These are phyloP conservation scores for Limnephilus auricula DNA, from an alignment of 2,888 invertebrate species.

Conservation along the genomic window DNA sequence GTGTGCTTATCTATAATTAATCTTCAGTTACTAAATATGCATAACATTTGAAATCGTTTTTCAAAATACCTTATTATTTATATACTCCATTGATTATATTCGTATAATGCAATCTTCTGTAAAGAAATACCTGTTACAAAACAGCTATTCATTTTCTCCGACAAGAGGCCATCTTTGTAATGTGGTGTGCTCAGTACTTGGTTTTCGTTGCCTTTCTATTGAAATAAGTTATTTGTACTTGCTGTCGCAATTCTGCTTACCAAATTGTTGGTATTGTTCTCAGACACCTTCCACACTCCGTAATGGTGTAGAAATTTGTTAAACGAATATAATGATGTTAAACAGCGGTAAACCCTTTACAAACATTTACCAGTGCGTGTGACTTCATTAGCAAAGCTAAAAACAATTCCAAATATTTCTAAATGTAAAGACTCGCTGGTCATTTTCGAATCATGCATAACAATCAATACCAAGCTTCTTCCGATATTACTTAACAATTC, in stretches of 20 bases:
- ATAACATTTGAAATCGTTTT: not conserved
- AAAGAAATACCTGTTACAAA: slow-evolving; percentile 11
- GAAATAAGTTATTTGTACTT: slow-evolving; percentile 21
- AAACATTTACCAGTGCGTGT: not conserved
- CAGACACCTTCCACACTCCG: not conserved
- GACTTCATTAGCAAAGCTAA: not conserved
- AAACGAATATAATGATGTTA: not conserved
- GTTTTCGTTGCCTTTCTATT: slow-evolving; percentile 26
- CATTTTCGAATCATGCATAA: not conserved
- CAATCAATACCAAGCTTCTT: not conserved
- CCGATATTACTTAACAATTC: not conserved
- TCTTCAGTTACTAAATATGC: not conserved
- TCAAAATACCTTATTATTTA: slow-evolving; percentile 5
- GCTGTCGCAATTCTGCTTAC: not conserved
- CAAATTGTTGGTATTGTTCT: slow-evolving; percentile 32
- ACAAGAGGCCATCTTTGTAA: slow-evolving; percentile 20
- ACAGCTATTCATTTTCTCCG: not conserved
- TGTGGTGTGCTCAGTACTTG: slow-evolving; percentile 8
- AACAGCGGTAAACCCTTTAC: not conserved
- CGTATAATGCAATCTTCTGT: not conserved
- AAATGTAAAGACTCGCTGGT: not conserved
- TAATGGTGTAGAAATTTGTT: not conserved
- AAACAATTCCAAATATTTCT: not conserved
- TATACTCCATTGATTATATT: slow-evolving; percentile 7
- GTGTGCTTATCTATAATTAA: not conserved